Base-by-base conservation (phyloP, 1,140 invertebrate genomes). In the Drosophila bocki region DNA sequence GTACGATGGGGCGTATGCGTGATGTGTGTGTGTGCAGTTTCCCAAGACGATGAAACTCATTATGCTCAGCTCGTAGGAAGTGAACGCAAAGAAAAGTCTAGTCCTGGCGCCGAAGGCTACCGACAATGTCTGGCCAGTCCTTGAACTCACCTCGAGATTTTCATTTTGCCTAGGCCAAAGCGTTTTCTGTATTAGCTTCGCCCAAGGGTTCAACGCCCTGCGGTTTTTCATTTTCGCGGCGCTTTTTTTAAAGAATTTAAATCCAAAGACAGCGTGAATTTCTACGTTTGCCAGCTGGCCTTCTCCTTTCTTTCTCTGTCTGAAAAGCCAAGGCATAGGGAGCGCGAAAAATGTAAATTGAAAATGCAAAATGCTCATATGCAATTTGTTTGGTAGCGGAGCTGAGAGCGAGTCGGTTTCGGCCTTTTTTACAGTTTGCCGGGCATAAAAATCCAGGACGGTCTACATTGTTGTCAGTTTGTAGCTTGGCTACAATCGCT, bases 361-460 rank as follows among this genome's bases (percentile, higher is more conserved):
- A 86, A 85, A 85, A 78, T 85, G 82, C 69, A 80, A 85, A 85
- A 85, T 85, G 82, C 82, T 85, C 82, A 86, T 86, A 86, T 85
- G 82, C 78, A 85, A 85, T 85, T 86, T 86, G 82, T 82, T 85
- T 78, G 78, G 42, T 37, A 48, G 37, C 60, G 45, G 51, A 45
- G 32, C 50, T 44, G 57, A 35, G 45, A 57, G 67, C 57, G 44
- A 42, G 48, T 39, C 50, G 67, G 76, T 59, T 48, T 67, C 51
- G 70, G 74, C 70, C 29, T 63, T 76, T 76, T 76, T 59, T 74
- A 81, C 82, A 78, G 78, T 72, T 84, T 84, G 60, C 64, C 56
- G 80, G 71, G 71, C 70, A 75, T 75, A 75, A 75, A 75, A 75
- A 75, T 75, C 70, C 71, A 64, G 51, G 59, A 57, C 70, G 71